Evolutionary conservation across 1,140 invertebrate genomes (phyloP).

Genomic region (Cydia splendana): DNA sequence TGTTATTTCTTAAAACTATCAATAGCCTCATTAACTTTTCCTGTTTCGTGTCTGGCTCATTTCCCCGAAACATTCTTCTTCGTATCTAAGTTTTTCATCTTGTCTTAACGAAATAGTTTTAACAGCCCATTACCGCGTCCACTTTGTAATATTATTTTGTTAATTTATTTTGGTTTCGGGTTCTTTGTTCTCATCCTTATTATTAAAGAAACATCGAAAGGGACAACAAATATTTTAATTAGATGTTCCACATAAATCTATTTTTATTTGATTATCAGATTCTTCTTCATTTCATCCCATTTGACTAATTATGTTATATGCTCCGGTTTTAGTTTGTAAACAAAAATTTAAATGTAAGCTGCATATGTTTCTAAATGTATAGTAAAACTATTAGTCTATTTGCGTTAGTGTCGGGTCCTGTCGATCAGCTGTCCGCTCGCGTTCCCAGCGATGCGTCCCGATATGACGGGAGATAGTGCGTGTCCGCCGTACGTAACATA

Average conservation of each 20-base stretch:
- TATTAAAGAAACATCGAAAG: conserved; percentile 7
- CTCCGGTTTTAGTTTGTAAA: not conserved
- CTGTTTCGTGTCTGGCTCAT: conserved; percentile 42
- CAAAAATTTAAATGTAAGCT: not conserved
- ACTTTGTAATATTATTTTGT: conserved; percentile 1
- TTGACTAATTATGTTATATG: not conserved
- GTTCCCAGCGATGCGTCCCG: conserved; percentile 60
- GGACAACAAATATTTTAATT: conserved; percentile 20
- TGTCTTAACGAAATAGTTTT: conserved; percentile 40
- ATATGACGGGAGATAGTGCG: conserved; percentile 69
- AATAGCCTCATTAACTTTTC: conserved; percentile 48
- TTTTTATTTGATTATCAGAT: not conserved
- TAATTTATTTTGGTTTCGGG: not conserved
- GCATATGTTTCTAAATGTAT: not conserved
- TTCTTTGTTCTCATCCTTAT: conserved; percentile 1
- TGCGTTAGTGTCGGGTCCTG: conserved; percentile 33
- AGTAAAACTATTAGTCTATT: not conserved
- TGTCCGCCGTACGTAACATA: conserved; percentile 57
- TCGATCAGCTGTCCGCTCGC: conserved; percentile 61
- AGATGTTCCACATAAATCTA: not conserved
- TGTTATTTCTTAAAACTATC: conserved; percentile 16
- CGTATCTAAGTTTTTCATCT: conserved; percentile 31
- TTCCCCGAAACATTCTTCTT: conserved; percentile 30
- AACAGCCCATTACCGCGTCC: conserved; percentile 46
- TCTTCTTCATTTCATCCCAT: not conserved